Evolutionary conservation across 2,797 vertebrate species (phyloP).

Genomic region (Malurus splendens): DNA sequence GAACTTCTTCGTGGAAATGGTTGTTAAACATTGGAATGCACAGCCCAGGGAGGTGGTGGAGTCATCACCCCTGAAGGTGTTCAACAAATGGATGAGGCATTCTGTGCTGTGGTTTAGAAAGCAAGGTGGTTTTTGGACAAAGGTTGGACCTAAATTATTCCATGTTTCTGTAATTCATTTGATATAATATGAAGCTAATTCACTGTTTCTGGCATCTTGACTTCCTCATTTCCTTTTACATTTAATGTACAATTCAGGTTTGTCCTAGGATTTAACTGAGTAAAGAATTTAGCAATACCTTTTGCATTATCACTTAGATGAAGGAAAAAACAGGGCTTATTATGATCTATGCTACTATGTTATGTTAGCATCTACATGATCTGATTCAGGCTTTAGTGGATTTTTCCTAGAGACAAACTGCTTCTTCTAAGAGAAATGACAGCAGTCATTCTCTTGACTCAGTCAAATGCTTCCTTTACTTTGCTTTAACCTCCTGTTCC

Average conservation of each 20-base stretch:
- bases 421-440: background rate
- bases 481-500: background rate
- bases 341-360: background rate
- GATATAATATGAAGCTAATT: background rate
- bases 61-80: background rate
- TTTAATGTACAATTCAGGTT: background rate
- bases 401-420: background rate
- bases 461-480: background rate
- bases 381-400: background rate
- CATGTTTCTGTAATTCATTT: background rate
- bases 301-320: background rate
- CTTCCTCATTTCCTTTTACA: background rate
- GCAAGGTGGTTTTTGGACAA: background rate
- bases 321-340: background rate
- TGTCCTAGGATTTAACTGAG: background rate
- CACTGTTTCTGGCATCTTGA: background rate
- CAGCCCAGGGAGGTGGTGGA: background rate
- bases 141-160: background rate
- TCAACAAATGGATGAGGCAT: background rate
- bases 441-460: background rate
- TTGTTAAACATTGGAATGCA: background rate
- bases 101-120: background rate
- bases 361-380: rapidly evolving
- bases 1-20: rapidly evolving
- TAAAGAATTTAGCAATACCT: background rate